A percentile compares a stretch with the other conserved stretches of the same genome.
These are phyloP conservation scores for Lucilia cuprina DNA, from an alignment of 1,140 invertebrate species.

Conservation along the genomic window DNA sequence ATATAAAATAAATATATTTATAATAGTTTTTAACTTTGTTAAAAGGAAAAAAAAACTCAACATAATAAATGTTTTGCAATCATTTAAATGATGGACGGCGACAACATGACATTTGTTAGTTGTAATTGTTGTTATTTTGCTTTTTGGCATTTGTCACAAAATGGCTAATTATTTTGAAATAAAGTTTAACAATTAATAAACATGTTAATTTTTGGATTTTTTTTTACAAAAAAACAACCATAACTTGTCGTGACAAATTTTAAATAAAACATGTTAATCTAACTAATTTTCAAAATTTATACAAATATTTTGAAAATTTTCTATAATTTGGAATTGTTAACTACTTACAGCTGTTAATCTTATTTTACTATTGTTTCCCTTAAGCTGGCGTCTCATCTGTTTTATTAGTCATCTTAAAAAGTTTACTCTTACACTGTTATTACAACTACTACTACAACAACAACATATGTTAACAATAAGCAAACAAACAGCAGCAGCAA, in stretches of 20 bases:
- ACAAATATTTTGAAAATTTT: too few relatives aligned
- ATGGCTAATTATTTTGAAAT: constrained; percentile 21
- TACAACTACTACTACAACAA: background rate
- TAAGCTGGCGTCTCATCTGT: background rate
- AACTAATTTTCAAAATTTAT: too few relatives aligned
- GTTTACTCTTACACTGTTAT: background rate
- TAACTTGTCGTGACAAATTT: background rate
- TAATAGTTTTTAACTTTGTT: background rate
- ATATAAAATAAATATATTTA: background rate
- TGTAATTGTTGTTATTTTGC: background rate
- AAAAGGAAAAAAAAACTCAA: background rate
- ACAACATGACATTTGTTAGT: constrained; percentile 26
- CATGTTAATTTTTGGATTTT: constrained; percentile 22
- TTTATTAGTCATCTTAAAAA: constrained; percentile 5
- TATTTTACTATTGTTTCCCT: too few relatives aligned
- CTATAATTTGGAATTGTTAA: too few relatives aligned
- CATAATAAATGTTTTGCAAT: constrained; percentile 19
- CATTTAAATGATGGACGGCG: constrained; percentile 18
- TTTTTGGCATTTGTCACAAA: constrained; percentile 21
- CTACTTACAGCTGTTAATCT: too few relatives aligned
- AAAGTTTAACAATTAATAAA: constrained; percentile 12
- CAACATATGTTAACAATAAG: background rate
- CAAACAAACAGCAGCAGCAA: too few relatives aligned
- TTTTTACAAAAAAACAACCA: background rate
- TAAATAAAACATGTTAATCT: constrained; percentile 1